Base-by-base conservation (phyloP, 1,140 invertebrate species). In the Varroa destructor region DNA sequence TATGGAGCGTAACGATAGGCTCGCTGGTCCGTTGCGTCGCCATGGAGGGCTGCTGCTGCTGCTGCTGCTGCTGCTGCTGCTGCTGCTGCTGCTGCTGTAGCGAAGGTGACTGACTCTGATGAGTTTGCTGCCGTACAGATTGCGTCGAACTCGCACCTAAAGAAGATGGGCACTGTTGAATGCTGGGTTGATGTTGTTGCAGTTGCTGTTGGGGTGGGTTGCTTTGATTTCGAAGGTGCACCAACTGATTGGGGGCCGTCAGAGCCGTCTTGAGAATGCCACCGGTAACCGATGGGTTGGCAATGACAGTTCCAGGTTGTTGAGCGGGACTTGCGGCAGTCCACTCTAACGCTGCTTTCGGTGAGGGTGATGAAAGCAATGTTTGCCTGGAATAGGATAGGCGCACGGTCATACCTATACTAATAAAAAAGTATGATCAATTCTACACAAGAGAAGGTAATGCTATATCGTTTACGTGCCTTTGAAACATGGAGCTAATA, bases 201-300 rank as follows among this genome's bases (percentile, higher is more conserved):
- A 71, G 73, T 73, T 37, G 64, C 43, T 5, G 46, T 51, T 43
- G 73, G 10, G 71, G 70, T 12, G 72, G 73, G 0, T 67, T 5
- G 1, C 40, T 71, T 77, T 88, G 85, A 78, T 90, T 89, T 76
- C 90, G 84, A 79, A 93, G 84, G 80, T 91, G 89, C 74, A 91
- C 86, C 75, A 91, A 89, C 84, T 93, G 91, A 79, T 89, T 91
- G 74, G 90, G 90, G 81, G 92, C 93, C 73, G 90, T 93, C 75
- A 94, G 85, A 57, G 91, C 91, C 78, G 90, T 91, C 83, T 93
- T 93, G 74, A 94, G 84, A 77, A 94, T 94, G 77, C 89, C 91
- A 73, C 91, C 90, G 78, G 36, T 37, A 25, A 67, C 61, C 12
- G 61, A 90, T 91, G 76, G 89, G 87, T 75, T 91, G 83, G 78